Conservation (phyloP, 2,888 invertebrate species). For the Cerastis leucographa region DNA sequence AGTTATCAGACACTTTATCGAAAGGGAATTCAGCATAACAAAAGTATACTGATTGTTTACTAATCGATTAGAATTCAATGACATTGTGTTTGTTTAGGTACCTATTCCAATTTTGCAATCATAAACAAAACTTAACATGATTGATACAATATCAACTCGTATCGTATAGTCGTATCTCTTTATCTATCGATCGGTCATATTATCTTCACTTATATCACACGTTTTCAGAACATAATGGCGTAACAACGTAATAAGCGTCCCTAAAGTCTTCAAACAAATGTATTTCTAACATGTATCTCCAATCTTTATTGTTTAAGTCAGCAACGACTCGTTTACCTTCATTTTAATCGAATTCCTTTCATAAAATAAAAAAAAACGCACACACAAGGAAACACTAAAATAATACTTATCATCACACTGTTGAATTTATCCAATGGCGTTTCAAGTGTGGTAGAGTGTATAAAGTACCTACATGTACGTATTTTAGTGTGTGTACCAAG, state of each 20-base stretch:
- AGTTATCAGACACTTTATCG: constrained; percentile 18
- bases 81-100: constrained; percentile 2
- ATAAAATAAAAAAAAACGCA: constrained; percentile 9
- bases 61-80: constrained; percentile 23
- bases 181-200: not conserved
- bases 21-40: not conserved
- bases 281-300: not conserved
- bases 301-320: constrained; percentile 11
- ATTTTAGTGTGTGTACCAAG: constrained; percentile 34
- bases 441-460: constrained; percentile 44
- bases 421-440: constrained; percentile 45
- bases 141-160: constrained; percentile 32
- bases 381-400: constrained; percentile 36
- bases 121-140: not conserved
- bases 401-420: constrained; percentile 41
- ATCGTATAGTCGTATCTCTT: not conserved
- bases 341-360: constrained; percentile 24
- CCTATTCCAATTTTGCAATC: not conserved
- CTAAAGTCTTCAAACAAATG: not conserved
- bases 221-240: not conserved
- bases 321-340: constrained; percentile 32
- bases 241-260: not conserved
- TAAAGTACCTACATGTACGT: constrained; percentile 13
- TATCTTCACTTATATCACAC: not conserved
- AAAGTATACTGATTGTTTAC: not conserved